Base-by-base conservation (phyloP, 2,888 invertebrate species). In the Kryphioiulus occultus region DNA sequence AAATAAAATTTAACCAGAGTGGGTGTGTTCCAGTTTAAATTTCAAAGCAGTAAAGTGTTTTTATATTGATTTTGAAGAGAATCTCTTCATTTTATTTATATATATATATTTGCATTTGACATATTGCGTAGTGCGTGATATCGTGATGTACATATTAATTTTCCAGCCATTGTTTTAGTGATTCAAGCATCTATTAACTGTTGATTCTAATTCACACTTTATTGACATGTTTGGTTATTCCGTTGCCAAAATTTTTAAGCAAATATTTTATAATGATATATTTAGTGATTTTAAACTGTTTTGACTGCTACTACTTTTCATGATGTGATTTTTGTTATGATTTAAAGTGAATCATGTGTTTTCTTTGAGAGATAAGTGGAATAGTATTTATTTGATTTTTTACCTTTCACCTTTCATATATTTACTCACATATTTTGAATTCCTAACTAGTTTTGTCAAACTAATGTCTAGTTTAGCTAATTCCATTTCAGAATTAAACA, bases 31-130 rank as follows among this genome's bases (percentile, higher is more conserved):
- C 68, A 68, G 26, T 68, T 22, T 68, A 12, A 68, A 68, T 68
- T 68, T 68, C 22, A 68, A 68, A 68, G 68, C 68, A 68, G 68
- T 68, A 22, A 68, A 68, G 68, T 68, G 53, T 53, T 53, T 68
- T 68, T 68, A 68, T 68, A 68, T 68, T 68, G 68, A 68, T 68
- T 68, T 68, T 68, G 68, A 68, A 68, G 68, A 68, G 68, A 68
- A 68, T 68, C 68, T 68, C 68, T 68, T 68, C 68, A 68, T 68
- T 68, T 68, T 68, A 68, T 68, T 68, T 68, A 68, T 68, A 68
- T 68, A 68, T 68, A 68, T 68, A 26, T 68, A 68, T 68, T 68
- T 68, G 68, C 68, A 26, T 68, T 68, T 68, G 22, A 68, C 68
- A 68, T 68, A 68, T 68, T 68, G 26, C 68, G 22, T 68, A 68